Conservation (phyloP, 2,888 invertebrate species). For the Serripes groenlandicus region DNA sequence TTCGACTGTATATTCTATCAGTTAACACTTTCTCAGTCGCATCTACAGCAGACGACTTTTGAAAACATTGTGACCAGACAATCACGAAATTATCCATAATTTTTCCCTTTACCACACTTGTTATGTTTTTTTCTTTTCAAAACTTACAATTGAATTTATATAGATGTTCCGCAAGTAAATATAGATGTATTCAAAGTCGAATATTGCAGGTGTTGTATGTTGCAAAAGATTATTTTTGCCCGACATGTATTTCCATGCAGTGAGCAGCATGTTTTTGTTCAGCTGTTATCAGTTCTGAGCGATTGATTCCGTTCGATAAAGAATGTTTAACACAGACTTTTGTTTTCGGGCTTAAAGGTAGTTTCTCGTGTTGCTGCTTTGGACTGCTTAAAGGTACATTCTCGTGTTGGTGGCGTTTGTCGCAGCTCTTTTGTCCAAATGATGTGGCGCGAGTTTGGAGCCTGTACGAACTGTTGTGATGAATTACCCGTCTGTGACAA, state of each 20-base stretch:
- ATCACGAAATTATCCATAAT: no score
- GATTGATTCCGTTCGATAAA: background rate
- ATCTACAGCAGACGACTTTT: no score
- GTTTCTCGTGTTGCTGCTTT: background rate
- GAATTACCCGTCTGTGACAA: conserved; percentile 32
- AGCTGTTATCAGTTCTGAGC: conserved; percentile 5
- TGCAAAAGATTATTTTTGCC: no score
- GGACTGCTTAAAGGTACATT: background rate
- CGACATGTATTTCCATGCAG: conserved; percentile 8
- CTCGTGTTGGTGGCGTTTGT: background rate
- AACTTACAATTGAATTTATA: no score
- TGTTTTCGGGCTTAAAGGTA: background rate
- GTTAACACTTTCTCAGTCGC: no score
- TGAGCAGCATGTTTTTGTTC: conserved; percentile 16
- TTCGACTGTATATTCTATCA: no score
- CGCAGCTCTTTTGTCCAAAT: background rate
- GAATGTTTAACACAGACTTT: conserved; percentile 10
- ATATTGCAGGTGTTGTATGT: no score
- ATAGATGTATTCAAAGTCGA: no score
- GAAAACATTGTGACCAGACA: no score
- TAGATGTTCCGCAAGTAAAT: no score
- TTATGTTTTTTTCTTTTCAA: no score
- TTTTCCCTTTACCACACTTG: no score
- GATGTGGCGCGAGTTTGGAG: conserved; percentile 7
- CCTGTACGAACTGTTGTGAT: conserved; percentile 12